Evolutionary conservation across 2,797 vertebrate species (phyloP), one percentile per base, ranked within the genome.

Genomic region (Sebastes steindachneri): DNA sequence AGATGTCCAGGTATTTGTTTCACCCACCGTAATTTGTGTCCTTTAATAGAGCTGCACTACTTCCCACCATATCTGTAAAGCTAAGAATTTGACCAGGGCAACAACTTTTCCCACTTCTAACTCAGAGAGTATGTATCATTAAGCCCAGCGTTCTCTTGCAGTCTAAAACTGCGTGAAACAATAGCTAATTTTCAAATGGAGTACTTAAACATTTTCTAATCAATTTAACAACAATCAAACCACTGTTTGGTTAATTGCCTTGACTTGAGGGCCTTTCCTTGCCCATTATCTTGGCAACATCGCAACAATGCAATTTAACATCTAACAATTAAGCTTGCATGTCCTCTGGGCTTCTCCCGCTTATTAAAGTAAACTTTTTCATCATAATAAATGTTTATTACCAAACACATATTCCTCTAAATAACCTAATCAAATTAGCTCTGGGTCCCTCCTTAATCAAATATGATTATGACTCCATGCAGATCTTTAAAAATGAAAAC

Each of bases 331-430:
- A 96, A 94, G 92, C 89, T 92, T 90, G 80, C 69, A 92, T 94
- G 93, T 95, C 94, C 95, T 94, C 83, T 89, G 94, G 95, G 91
- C 93, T 89, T 95, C 89, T 90, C 82, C 35, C 65, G 82, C 89
- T 96, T 96, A 97, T 96, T 95, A 96, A 95, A 96, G 96, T 84
- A 91, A 94, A 94, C 93, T 93, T 95, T 95, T 95, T 95, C 94
- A 95, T 94, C 93, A 92, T 93, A 93, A 94, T 93, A 93, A 95
- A 95, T 93, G 93, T 95, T 94, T 95, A 95, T 94, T 89, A 92
- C 90, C 83, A 86, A 91, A 90, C 88, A 87, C 89, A 91, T 93
- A 90, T 93, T 93, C 87, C 90, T 93, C 90, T 92, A 93, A 95
- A 94, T 93, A 94, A 94, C 88, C 80, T 92, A 93, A 95, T 94